Conservation (phyloP, 2,797 vertebrate genomes). For the Hemibagrus guttatus region DNA sequence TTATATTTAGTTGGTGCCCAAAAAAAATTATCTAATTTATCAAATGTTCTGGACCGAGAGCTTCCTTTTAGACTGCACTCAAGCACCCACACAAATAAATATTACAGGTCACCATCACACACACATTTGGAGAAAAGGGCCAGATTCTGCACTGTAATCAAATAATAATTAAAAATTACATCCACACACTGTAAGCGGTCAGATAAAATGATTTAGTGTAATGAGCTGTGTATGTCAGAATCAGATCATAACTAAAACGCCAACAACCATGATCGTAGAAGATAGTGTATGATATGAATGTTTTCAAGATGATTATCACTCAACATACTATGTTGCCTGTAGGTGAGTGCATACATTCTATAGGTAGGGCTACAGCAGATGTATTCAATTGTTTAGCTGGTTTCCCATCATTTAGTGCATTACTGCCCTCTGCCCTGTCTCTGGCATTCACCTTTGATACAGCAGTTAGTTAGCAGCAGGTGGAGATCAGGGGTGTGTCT, state of each 20-base stretch:
- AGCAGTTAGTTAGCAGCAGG: conserved; percentile 42
- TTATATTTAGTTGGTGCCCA: conserved; percentile 51
- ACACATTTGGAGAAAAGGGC: conserved; percentile 28
- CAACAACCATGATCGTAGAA: background rate
- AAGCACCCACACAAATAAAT: conserved; percentile 45
- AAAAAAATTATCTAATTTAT: conserved; percentile 51
- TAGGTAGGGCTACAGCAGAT: conserved; percentile 2
- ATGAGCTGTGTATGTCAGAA: background rate
- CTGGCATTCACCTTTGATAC: conserved; percentile 58
- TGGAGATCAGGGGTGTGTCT: conserved; percentile 48
- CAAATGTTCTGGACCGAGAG: conserved; percentile 37
- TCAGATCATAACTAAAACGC: background rate
- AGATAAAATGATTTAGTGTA: background rate
- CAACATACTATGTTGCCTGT: conserved; percentile 3
- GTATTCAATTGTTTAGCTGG: conserved; percentile 16
- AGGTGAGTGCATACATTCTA: background rate
- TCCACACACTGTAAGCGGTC: background rate
- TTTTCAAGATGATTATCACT: background rate
- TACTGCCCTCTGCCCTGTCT: conserved; percentile 47
- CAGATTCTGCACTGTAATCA: conserved; percentile 32
- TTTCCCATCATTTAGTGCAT: conserved; percentile 31
- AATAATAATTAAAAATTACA: conserved; percentile 30
- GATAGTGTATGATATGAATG: background rate
- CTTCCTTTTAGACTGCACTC: conserved; percentile 40
- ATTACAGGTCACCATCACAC: conserved; percentile 9